phyloP scores from a whole-genome alignment of 2,113 vertebrate genomes.

The Psilopsiagon aurifrons region DNA sequence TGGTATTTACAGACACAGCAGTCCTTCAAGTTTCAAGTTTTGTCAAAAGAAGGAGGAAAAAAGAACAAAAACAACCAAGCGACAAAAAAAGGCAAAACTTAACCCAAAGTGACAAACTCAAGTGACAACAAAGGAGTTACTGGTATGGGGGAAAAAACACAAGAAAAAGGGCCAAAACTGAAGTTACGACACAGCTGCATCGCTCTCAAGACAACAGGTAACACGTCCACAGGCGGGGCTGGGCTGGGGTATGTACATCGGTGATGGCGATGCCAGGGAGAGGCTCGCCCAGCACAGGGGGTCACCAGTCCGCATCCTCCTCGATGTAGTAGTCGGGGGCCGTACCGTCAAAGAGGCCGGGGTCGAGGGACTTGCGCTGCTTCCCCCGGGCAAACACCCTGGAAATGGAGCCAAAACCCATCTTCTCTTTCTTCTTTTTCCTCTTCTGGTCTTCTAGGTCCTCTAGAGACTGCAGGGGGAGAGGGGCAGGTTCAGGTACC shows the following conservation, averaged over 20 bases:
- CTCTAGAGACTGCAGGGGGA: slow-evolving; percentile 88
- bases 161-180: slow-evolving; percentile 66
- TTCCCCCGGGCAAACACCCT: slow-evolving; percentile 96
- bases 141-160: neutral
- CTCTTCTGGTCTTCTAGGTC: slow-evolving; percentile 98
- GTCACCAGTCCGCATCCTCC: slow-evolving; percentile 99
- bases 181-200: slow-evolving; percentile 79
- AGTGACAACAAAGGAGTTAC: slow-evolving; percentile 73
- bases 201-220: slow-evolving; percentile 79
- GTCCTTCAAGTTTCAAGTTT: slow-evolving; percentile 99
- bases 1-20: slow-evolving; percentile 98
- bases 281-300: neutral
- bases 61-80: neutral
- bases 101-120: slow-evolving; percentile 65
- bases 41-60: slow-evolving; percentile 73
- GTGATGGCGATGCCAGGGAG: slow-evolving; percentile 64
- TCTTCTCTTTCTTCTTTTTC: slow-evolving; percentile 89
- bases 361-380: slow-evolving; percentile 95
- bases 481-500: rapidly evolving
- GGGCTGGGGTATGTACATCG: slow-evolving; percentile 79
- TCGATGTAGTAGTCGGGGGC: slow-evolving; percentile 99
- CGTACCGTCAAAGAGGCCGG: slow-evolving; percentile 96
- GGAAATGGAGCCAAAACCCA: slow-evolving; percentile 94
- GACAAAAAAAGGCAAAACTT: neutral
- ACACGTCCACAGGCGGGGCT: slow-evolving; percentile 79